phyloP scores from a whole-genome alignment of 2,797 vertebrate species.

The Poecilia picta region DNA sequence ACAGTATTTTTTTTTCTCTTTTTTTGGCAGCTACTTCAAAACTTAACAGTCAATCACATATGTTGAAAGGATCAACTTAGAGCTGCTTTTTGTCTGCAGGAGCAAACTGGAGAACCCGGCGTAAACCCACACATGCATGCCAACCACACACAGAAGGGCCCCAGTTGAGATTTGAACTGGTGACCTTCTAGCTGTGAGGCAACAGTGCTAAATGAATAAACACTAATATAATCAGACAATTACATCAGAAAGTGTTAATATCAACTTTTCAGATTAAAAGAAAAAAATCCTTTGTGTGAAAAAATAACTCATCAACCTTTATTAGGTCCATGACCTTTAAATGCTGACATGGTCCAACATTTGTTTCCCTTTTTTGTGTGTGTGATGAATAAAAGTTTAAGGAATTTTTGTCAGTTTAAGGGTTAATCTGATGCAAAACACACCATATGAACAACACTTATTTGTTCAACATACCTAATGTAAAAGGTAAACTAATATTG shows the following conservation, averaged over 20 bases:
- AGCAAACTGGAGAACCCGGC: background rate
- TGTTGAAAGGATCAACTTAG: background rate
- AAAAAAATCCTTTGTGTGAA: background rate
- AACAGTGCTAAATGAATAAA: background rate
- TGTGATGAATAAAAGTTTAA: background rate
- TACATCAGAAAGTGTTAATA: background rate
- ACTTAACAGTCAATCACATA: background rate
- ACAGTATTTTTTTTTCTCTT: background rate
- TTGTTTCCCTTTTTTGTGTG: background rate
- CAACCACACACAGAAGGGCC: background rate
- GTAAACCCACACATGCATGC: background rate
- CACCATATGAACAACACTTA: background rate
- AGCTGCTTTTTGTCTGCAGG: background rate
- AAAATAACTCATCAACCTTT: background rate
- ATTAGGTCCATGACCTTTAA: conserved; percentile 1
- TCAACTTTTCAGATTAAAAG: background rate
- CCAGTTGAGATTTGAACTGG: conserved; percentile 5
- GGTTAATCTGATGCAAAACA: background rate
- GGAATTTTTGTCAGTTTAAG: background rate
- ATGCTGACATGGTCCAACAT: background rate
- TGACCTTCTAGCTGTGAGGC: background rate
- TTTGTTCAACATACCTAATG: background rate
- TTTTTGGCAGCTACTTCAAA: background rate
- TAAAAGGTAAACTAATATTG: background rate
- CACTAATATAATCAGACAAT: conserved; percentile 2